phyloP scores from a whole-genome alignment of 1,140 invertebrate species.

The Chionoecetes opilio region DNA sequence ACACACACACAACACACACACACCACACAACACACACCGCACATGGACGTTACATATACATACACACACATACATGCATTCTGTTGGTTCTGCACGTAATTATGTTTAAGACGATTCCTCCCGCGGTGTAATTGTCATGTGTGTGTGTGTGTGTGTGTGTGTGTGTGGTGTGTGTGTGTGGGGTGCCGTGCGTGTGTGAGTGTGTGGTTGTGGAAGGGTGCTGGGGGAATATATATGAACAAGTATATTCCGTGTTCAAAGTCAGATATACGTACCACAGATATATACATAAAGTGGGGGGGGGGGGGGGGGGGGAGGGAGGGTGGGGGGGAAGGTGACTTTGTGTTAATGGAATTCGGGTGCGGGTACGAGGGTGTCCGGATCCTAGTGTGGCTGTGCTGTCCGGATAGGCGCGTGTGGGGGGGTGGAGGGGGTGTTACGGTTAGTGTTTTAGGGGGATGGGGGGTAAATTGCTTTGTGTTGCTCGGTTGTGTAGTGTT shows the following conservation, averaged over 20 bases:
- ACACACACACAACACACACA: background rate
- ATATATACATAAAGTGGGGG: background rate
- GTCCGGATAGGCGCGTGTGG: background rate
- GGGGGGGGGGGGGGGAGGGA: too few relatives aligned
- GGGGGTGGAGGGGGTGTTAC: background rate
- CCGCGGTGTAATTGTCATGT: background rate
- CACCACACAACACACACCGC: background rate
- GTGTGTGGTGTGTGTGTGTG: too few relatives aligned
- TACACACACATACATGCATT: background rate
- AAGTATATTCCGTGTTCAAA: slow-evolving; percentile 6
- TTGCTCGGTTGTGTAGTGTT: background rate
- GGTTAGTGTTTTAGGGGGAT: too few relatives aligned
- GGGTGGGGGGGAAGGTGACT: too few relatives aligned
- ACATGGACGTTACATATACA: background rate
- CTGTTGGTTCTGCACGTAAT: background rate
- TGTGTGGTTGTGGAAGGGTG: too few relatives aligned
- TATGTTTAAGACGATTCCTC: background rate
- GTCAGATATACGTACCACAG: background rate
- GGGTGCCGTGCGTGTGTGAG: too few relatives aligned
- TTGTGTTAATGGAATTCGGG: too few relatives aligned
- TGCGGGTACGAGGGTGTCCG: background rate
- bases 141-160: too few relatives aligned
- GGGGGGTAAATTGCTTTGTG: slow-evolving; percentile 1
- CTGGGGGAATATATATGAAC: background rate
- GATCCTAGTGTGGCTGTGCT: background rate